Evolutionary conservation across 1,140 invertebrate species (phyloP).

Genomic region (Drosophila bipectinata): DNA sequence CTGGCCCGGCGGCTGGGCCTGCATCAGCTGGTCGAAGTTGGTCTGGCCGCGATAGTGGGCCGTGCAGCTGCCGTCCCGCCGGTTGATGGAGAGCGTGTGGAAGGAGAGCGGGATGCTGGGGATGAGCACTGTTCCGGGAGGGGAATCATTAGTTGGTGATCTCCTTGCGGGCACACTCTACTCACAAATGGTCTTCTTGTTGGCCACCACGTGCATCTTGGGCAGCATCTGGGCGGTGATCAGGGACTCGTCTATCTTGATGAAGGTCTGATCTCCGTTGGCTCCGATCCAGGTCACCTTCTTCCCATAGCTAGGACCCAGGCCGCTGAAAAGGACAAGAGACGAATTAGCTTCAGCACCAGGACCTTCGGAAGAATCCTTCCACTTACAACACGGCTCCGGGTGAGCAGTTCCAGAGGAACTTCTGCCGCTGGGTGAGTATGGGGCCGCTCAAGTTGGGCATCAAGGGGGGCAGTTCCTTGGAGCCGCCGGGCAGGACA

Average conservation of each 20-base stretch:
- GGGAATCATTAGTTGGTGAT: neutral
- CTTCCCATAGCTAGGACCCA: slow-evolving; percentile 90
- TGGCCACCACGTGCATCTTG: slow-evolving; percentile 94
- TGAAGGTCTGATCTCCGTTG: slow-evolving; percentile 96
- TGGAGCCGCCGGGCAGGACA: slow-evolving; percentile 57
- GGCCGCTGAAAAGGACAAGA: slow-evolving; percentile 81
- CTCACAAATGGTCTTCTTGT: slow-evolving; percentile 93
- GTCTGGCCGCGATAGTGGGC: slow-evolving; percentile 91
- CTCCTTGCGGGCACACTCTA: neutral
- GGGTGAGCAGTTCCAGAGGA: slow-evolving; percentile 92
- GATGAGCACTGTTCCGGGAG: slow-evolving; percentile 18
- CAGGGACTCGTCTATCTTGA: slow-evolving; percentile 96
- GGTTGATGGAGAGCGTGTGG: slow-evolving; percentile 92
- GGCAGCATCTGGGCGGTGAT: slow-evolving; percentile 95
- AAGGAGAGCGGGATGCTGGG: slow-evolving; percentile 85
- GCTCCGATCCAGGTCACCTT: slow-evolving; percentile 97
- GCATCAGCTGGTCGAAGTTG: slow-evolving; percentile 85
- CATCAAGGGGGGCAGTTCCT: slow-evolving; percentile 61
- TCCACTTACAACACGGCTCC: slow-evolving; percentile 88
- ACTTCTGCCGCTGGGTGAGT: slow-evolving; percentile 77
- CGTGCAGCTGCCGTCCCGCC: slow-evolving; percentile 91
- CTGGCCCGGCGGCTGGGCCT: slow-evolving; percentile 45
- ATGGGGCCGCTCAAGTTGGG: slow-evolving; percentile 44
- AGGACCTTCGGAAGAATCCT: neutral
- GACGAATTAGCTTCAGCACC: neutral